Evolutionary conservation across 2,113 vertebrate species (phyloP).

Genomic region (Hiodon tergisus): DNA sequence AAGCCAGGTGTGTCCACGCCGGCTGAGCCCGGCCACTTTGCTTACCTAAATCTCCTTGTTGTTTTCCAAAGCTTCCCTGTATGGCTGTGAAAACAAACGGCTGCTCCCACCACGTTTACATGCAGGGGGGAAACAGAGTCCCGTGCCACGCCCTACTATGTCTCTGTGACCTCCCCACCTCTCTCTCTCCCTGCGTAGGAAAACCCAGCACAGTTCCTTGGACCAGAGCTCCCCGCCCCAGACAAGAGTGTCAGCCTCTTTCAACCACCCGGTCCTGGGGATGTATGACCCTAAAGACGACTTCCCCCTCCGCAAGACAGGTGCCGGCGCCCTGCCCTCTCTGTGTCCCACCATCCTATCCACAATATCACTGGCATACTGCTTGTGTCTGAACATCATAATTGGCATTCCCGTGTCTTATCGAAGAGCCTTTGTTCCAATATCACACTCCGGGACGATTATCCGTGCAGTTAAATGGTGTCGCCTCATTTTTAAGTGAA

Average conservation of each 20-base stretch:
- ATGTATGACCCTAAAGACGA: constrained; percentile 94
- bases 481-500: too few species aligned
- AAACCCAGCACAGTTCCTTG: constrained; percentile 95
- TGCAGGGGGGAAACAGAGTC: too few species aligned
- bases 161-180: background rate
- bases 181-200: constrained; percentile 60
- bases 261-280: constrained; percentile 86
- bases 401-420: background rate
- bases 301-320: constrained; percentile 96
- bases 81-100: too few species aligned
- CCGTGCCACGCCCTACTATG: background rate
- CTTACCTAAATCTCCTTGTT: background rate
- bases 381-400: background rate
- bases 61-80: background rate
- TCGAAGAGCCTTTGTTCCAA: too few species aligned
- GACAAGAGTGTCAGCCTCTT: constrained; percentile 75
- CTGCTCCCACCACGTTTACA: too few species aligned
- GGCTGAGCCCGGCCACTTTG: background rate
- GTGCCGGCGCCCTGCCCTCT: constrained; percentile 48
- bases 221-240: constrained; percentile 97
- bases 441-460: too few species aligned
- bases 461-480: too few species aligned
- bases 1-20: constrained; percentile 3
- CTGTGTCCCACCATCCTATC: background rate
- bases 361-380: background rate